Base-by-base conservation (phyloP, 2,888 invertebrate genomes). In the Falcaria lacertinaria region DNA sequence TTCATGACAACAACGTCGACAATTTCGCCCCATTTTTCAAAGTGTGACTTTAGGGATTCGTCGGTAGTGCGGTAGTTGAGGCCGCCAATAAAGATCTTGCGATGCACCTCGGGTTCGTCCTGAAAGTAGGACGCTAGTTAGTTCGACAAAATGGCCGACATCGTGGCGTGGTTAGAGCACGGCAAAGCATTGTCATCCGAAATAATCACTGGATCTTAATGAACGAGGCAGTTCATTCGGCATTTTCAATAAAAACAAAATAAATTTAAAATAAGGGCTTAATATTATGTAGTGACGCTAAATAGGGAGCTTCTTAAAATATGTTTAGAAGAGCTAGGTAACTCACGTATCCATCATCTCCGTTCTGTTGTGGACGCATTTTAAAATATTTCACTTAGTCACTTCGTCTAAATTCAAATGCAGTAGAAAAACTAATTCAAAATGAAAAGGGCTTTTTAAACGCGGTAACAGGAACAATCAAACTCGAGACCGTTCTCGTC, bases 1-100 rank as follows among this genome's bases (percentile, higher is more conserved):
- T 97, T 97, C 98, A 98, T 98, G 0, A 98, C 98, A 2, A 98
- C 97, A 7, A 97, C 97, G 74, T 98, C 98, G 0, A 97, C 97
- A 53, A 98, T 96, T 80, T 97, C 97, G 22, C 98, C 98, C 96
- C 97, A 99, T 92, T 98, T 95, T 68, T 96, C 96, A 77, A 98
- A 99, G 86, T 98, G 97, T n/a, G 93, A 91, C 75, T 97, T 97
- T 6, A 98, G 79, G 1, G 97, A 96, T 43, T 98, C 98, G 67
- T 98, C 98, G 0, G 96, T 96, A 2, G 98, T 98, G 51, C 97
- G 94, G 76, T 97, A 98, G 78, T 98, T 98, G 28, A 98, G 86
- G 13, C 98, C 98, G 34, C 98, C 98, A 70, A 98, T 98, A 73
- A 98, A 98, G 45, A 98, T 90, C 80, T 98, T 98, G 34, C 97